These are phyloP conservation scores for Acrossocheilus fasciatus DNA, from an alignment of 2,797 vertebrate species.

Conservation along the genomic window DNA sequence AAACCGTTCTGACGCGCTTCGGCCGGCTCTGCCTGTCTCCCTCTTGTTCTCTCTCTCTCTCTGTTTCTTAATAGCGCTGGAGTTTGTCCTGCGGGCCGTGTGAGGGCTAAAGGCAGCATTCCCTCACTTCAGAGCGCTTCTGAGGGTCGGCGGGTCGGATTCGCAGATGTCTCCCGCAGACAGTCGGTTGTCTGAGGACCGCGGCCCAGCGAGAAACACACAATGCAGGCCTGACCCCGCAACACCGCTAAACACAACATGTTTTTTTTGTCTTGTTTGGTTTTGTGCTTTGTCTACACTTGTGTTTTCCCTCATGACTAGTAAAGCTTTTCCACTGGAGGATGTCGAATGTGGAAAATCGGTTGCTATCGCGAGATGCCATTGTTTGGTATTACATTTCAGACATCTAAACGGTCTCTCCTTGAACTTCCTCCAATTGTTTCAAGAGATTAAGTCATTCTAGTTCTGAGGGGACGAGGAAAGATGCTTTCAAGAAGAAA, in stretches of 20 bases:
- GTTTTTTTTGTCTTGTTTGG: conserved; percentile 66
- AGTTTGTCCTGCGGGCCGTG: conserved; percentile 80
- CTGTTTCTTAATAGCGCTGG: conserved; percentile 63
- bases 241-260: conserved; percentile 77
- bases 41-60: conserved; percentile 54
- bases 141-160: conserved; percentile 87
- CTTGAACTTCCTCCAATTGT: conserved; percentile 84
- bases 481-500: conserved; percentile 71
- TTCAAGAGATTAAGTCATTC: conserved; percentile 79
- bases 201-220: conserved; percentile 85
- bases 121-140: conserved; percentile 90
- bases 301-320: conserved; percentile 44
- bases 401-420: conserved; percentile 78
- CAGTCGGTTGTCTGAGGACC: conserved; percentile 89
- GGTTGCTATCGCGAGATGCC: conserved; percentile 76
- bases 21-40: conserved; percentile 47
- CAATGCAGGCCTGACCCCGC: conserved; percentile 79
- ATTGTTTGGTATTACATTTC: conserved; percentile 75
- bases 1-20: conserved; percentile 61
- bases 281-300: conserved; percentile 51
- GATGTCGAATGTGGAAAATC: conserved; percentile 48
- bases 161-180: conserved; percentile 92
- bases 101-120: conserved; percentile 78
- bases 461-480: conserved; percentile 72
- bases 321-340: conserved; percentile 45